Percentiles rank a stretch among this genome's conserved stretches.
These are phyloP conservation scores for Sebastes vulpes DNA, from an alignment of 2,797 vertebrate species.

Conservation along the genomic window DNA sequence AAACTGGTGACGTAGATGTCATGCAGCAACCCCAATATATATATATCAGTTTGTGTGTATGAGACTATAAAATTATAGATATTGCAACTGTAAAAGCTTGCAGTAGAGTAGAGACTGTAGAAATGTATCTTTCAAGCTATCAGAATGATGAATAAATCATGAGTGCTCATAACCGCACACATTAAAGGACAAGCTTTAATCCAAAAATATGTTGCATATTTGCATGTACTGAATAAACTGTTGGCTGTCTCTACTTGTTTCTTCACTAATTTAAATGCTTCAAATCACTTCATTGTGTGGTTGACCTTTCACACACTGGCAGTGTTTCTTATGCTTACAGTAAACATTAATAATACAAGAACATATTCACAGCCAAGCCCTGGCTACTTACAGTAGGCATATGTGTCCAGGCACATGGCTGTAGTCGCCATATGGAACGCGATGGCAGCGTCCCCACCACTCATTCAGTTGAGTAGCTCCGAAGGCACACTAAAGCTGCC, in stretches of 20 bases:
- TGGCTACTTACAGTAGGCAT: conserved; percentile 39
- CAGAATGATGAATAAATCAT: background rate
- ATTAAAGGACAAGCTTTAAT: background rate
- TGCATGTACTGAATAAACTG: background rate
- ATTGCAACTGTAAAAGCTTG: background rate
- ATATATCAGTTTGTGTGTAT: background rate
- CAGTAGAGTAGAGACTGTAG: too few species aligned
- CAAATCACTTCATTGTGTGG: background rate
- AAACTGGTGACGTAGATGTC: background rate
- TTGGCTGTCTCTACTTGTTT: background rate
- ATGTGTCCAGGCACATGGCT: conserved; percentile 40
- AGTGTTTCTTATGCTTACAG: background rate
- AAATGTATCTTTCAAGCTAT: background rate
- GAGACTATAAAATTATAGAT: background rate
- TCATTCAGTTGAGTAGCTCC: conserved; percentile 50
- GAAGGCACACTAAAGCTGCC: conserved; percentile 25
- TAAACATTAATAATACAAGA: conserved; percentile 1
- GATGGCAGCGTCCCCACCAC: conserved; percentile 56
- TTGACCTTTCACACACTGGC: background rate
- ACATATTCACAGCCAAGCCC: conserved; percentile 1
- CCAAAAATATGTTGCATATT: background rate
- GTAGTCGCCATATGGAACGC: conserved; percentile 59
- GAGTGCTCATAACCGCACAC: background rate
- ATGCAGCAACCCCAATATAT: background rate
- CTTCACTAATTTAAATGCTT: background rate